phyloP scores from a whole-genome alignment of 2,797 vertebrate species.

The Gymnodraco acuticeps region DNA sequence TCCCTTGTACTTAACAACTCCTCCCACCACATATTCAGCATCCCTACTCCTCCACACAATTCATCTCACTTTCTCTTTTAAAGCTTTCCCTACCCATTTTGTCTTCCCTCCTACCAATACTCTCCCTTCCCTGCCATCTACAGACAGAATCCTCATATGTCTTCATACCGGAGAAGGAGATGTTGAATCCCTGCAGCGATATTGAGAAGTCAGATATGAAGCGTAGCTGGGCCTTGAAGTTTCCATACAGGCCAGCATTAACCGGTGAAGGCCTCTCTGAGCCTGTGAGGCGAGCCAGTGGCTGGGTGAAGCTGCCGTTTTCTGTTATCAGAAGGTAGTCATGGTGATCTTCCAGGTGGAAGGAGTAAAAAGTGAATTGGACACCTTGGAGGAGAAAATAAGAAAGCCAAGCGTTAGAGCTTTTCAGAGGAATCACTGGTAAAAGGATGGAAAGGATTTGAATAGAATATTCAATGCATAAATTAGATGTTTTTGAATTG shows the following conservation, averaged over 20 bases:
- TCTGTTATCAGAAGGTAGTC: slow-evolving; percentile 88
- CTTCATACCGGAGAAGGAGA: slow-evolving; percentile 83
- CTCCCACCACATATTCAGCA: slow-evolving; percentile 27
- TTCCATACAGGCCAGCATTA: slow-evolving; percentile 85
- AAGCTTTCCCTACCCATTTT: slow-evolving; percentile 8
- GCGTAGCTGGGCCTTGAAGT: slow-evolving; percentile 87
- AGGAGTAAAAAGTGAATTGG: slow-evolving; percentile 85
- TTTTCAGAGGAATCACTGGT: background rate
- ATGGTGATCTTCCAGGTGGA: slow-evolving; percentile 88
- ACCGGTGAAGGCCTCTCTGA: slow-evolving; percentile 78
- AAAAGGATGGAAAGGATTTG: background rate
- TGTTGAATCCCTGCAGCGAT: slow-evolving; percentile 87
- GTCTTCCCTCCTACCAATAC: background rate
- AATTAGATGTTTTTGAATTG: background rate
- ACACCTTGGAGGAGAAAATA: slow-evolving; percentile 76
- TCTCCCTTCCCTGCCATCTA: slow-evolving; percentile 1
- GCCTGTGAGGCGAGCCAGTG: slow-evolving; percentile 85
- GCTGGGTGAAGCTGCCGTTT: slow-evolving; percentile 85
- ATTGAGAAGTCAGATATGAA: slow-evolving; percentile 89
- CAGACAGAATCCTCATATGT: slow-evolving; percentile 32
- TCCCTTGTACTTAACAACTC: slow-evolving; percentile 24
- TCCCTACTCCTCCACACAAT: slow-evolving; percentile 11
- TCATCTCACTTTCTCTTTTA: slow-evolving; percentile 8
- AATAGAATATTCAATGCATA: slow-evolving; percentile 1
- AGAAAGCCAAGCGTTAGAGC: slow-evolving; percentile 1